A percentile compares a stretch with the other conserved stretches of the same genome.
These are phyloP conservation scores for Pangasius macronema DNA, from an alignment of 2,797 vertebrate genomes.

Conservation along the genomic window DNA sequence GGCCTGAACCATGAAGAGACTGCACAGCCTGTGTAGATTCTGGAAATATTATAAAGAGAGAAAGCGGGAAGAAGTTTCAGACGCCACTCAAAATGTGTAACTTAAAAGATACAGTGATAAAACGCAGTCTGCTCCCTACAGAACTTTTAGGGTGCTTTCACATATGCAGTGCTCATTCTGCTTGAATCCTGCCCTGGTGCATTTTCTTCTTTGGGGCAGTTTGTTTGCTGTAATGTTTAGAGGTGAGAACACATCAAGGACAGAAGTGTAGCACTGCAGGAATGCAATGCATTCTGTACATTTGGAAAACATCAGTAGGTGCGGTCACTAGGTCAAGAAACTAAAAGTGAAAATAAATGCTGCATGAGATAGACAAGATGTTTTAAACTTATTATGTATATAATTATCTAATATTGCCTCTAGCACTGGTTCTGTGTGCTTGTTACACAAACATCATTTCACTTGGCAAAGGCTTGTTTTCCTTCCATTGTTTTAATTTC, in stretches of 20 bases:
- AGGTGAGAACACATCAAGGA: neutral
- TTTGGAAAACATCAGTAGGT: neutral
- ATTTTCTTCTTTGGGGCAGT: neutral
- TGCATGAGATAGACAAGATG: neutral
- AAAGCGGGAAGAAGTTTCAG: neutral
- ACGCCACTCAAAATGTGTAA: neutral
- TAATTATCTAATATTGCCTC: neutral
- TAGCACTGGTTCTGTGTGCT: neutral
- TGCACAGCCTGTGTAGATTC: slow-evolving; percentile 87
- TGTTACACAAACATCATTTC: neutral
- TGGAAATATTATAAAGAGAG: slow-evolving; percentile 57
- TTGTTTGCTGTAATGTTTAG: neutral
- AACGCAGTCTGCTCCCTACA: neutral
- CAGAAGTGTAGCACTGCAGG: neutral
- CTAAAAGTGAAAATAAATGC: neutral
- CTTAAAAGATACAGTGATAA: neutral
- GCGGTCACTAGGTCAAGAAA: neutral
- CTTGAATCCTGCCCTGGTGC: neutral
- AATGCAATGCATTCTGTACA: neutral
- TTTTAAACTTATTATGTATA: neutral
- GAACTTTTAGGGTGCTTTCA: neutral
- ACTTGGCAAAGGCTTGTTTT: neutral
- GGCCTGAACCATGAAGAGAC: slow-evolving; percentile 80
- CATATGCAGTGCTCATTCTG: neutral
- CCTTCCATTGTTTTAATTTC: neutral